Base-by-base conservation (phyloP, 2,113 vertebrate species). In the Amphiprion ocellaris region DNA sequence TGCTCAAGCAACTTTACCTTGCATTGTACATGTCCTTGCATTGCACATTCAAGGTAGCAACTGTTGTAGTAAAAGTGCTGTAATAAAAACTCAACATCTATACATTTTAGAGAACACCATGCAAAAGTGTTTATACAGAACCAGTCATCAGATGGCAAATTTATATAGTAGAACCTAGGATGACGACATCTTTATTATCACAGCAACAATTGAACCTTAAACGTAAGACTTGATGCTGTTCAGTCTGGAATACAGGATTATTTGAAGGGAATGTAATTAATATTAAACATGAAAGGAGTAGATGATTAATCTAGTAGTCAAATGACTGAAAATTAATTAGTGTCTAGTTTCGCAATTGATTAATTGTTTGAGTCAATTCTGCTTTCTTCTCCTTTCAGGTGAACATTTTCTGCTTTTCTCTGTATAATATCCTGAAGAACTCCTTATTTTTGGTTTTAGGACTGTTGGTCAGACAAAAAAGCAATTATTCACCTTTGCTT, bases 401-500 rank as follows among this genome's bases (percentile, higher is more conserved):
- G 30, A n/a, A 41, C 11, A 0, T 39, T 69, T 53, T 24, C 16
- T 52, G 21, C 10, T 19, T 41, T 53, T 53, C 30, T 49, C 26
- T 41, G 39, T 72, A 69, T 61, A 46, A 47, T n/a, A 62, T 53
- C 26, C 21, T 26, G 56, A n/a, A 15, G 19, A 55, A 54, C 23
- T 30, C 19, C 47, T 58, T 11, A 23, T 39, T 0, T 58, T 54
- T 64, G 2, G 23, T 21, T 59, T 74, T 47, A 28, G 23, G 7
- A n/a, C 33, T 37, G 1, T 12, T 17, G 44, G 49, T 41, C 11
- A n/a, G 11, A 59, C 16, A 39, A 63, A 84, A 72, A 84, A 33
- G 50, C 47, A 24, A 33, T 62, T 24, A 46, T 9, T 72, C 67
- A 75, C 66, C 79, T 71, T 79, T 39, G 14, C 47, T 44, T 75